These are phyloP conservation scores for Dendroctonus ponderosae DNA, from an alignment of 1,140 invertebrate genomes.

Conservation along the genomic window DNA sequence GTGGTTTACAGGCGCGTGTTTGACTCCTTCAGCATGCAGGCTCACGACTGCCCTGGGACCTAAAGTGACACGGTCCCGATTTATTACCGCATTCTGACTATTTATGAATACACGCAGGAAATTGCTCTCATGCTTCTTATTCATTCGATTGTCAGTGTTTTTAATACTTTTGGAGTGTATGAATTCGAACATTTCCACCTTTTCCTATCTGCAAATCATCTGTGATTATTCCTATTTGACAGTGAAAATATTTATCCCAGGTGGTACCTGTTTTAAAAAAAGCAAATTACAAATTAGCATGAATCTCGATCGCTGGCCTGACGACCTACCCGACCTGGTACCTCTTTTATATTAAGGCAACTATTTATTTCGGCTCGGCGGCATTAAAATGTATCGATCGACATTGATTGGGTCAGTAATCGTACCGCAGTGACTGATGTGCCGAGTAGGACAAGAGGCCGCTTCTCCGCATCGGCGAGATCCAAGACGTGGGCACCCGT, in stretches of 20 bases:
- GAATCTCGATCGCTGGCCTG: constrained; percentile 5
- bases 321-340: constrained; percentile 19
- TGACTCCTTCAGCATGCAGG: constrained; percentile 32
- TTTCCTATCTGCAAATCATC: too few species aligned
- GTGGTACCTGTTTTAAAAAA: constrained; percentile 17
- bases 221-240: not conserved
- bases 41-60: constrained; percentile 34
- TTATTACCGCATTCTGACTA: constrained; percentile 34
- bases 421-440: constrained; percentile 33
- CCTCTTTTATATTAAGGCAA: constrained; percentile 31
- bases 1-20: constrained; percentile 13
- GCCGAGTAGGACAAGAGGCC: constrained; percentile 16
- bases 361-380: constrained; percentile 33
- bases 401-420: constrained; percentile 37
- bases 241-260: constrained; percentile 1
- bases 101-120: constrained; percentile 36
- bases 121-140: constrained; percentile 26
- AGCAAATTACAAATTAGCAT: constrained; percentile 28
- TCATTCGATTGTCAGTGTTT: constrained; percentile 5
- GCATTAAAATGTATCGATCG: constrained; percentile 37
- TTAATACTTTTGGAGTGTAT: not conserved
- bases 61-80: constrained; percentile 31
- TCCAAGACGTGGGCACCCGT: constrained; percentile 28
- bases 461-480: constrained; percentile 29
- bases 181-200: too few species aligned